Evolutionary conservation across 2,113 vertebrate genomes (phyloP).

Genomic region (Archocentrus centrarchus): DNA sequence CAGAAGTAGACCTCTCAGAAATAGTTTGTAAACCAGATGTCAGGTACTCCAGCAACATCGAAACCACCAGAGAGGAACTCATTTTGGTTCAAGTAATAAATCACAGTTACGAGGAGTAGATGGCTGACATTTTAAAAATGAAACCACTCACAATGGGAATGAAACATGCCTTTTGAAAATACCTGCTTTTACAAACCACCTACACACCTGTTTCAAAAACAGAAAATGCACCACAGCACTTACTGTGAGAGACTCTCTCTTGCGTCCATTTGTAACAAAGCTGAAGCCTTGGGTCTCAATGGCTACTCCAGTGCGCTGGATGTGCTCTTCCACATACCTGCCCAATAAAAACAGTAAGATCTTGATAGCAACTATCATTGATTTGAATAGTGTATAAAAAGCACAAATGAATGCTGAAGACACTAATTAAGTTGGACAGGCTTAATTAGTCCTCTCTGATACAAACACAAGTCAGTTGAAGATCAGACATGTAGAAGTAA

Average conservation of each 20-base stretch:
- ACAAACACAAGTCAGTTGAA: neutral
- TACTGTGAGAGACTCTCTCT: constrained; percentile 88
- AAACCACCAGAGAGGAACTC: neutral
- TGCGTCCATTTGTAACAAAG: constrained; percentile 87
- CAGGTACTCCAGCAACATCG: neutral
- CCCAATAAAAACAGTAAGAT: neutral
- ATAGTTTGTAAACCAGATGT: neutral
- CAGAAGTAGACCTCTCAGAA: neutral
- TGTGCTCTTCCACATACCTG: constrained; percentile 89
- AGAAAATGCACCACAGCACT: constrained; percentile 40
- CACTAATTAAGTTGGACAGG: neutral
- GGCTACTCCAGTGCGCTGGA: constrained; percentile 88
- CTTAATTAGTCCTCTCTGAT: neutral
- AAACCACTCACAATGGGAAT: neutral
- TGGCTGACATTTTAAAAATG: neutral
- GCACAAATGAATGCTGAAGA: neutral
- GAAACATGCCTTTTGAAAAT: neutral
- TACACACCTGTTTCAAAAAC: neutral
- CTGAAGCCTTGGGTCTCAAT: constrained; percentile 89
- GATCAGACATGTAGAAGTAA: neutral
- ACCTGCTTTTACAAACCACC: neutral
- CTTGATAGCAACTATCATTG: neutral
- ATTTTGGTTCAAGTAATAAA: neutral
- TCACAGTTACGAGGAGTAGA: neutral
- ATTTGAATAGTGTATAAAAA: neutral